Conservation (phyloP, 2,113 vertebrate species). For the Acinonyx jubatus region DNA sequence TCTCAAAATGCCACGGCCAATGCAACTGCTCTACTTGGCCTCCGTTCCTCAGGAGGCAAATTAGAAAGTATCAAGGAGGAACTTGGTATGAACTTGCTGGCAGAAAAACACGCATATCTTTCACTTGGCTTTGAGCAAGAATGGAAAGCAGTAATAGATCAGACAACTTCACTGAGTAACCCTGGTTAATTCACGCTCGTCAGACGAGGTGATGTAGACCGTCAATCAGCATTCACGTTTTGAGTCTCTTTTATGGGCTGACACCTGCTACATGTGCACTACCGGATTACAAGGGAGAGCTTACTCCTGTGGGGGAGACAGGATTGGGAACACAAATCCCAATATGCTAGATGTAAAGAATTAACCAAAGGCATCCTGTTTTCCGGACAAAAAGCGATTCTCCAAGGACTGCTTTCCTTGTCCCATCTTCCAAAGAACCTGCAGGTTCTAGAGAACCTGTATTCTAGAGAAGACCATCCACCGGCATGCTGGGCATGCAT, state of each 20-base stretch:
- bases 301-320: not conserved
- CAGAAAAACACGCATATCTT: not conserved
- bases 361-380: not conserved
- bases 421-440: slow-evolving; percentile 7
- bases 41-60: not conserved
- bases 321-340: not conserved
- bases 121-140: slow-evolving; percentile 53
- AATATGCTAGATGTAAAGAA: not conserved
- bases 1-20: not conserved
- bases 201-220: not conserved
- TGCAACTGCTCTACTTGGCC: not conserved
- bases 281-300: not conserved
- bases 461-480: not conserved
- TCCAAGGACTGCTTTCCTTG: slow-evolving; percentile 1
- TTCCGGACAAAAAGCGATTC: not conserved
- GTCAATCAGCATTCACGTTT: not conserved
- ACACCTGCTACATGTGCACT: not conserved
- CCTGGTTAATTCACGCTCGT: not conserved
- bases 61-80: not conserved
- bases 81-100: not conserved
- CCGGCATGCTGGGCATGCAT: not conserved
- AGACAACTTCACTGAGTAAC: not conserved
- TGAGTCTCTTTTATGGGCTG: not conserved
- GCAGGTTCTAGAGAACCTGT: not conserved
- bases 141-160: slow-evolving; percentile 48